These are phyloP conservation scores for Aegypius monachus DNA, from an alignment of 2,113 vertebrate species.

Conservation along the genomic window DNA sequence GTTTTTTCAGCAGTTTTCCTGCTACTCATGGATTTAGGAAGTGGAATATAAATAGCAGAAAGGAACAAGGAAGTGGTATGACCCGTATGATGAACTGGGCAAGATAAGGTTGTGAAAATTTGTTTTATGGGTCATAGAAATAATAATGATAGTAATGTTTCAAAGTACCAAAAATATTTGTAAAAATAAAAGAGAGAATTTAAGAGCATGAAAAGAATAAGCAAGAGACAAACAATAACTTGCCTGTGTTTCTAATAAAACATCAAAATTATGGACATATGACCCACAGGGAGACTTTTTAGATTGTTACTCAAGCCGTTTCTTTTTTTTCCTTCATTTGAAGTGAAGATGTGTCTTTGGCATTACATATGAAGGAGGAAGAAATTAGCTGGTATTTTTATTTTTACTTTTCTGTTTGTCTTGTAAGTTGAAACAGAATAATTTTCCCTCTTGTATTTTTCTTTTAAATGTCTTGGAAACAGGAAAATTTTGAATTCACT, in stretches of 20 bases:
- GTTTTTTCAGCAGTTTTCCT: background rate
- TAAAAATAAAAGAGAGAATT: constrained; percentile 12
- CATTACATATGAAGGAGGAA: background rate
- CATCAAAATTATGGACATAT: background rate
- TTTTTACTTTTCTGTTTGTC: background rate
- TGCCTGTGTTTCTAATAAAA: constrained; percentile 69
- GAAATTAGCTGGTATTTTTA: background rate
- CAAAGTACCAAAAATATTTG: constrained; percentile 70
- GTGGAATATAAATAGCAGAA: background rate
- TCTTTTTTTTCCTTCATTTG: background rate
- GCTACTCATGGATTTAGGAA: background rate
- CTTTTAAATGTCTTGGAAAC: background rate
- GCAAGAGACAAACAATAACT: constrained; percentile 26
- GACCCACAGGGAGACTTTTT: background rate
- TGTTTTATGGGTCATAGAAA: constrained; percentile 1
- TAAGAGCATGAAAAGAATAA: constrained; percentile 37
- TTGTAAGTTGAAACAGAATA: background rate
- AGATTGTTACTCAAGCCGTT: background rate
- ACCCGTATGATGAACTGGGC: background rate
- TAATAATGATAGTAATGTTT: background rate
- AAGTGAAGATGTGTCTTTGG: background rate
- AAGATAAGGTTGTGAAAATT: background rate
- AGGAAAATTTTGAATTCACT: background rate
- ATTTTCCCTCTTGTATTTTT: background rate
- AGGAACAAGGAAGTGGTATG: background rate